Conservation (phyloP, 2,888 invertebrate genomes). For the Chaetogeoica ovagalla region DNA sequence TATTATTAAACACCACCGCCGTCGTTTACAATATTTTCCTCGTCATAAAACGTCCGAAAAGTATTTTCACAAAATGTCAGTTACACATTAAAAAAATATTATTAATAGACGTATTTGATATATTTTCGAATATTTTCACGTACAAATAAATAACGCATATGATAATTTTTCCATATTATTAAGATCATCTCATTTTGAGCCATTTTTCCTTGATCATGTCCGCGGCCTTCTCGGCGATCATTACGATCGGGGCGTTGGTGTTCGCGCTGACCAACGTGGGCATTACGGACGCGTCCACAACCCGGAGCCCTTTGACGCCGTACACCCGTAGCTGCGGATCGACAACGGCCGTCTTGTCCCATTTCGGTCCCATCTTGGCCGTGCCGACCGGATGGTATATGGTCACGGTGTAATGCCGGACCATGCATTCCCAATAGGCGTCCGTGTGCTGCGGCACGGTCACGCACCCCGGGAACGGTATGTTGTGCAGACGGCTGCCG, state of each 20-base stretch:
- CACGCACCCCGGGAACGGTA: constrained; percentile 77
- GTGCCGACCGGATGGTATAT: constrained; percentile 87
- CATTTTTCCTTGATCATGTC: constrained; percentile 85
- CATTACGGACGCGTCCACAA: constrained; percentile 85
- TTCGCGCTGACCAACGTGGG: constrained; percentile 83
- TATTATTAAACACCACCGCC: too few species aligned
- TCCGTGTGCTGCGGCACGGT: constrained; percentile 72
- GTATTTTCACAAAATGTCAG: too few species aligned
- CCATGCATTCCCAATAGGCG: constrained; percentile 85
- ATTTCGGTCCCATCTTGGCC: constrained; percentile 86
- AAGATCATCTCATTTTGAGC: constrained; percentile 58
- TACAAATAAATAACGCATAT: too few species aligned
- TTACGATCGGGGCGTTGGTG: constrained; percentile 83
- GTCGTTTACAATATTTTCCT: too few species aligned
- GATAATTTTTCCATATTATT: too few species aligned
- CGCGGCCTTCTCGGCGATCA: constrained; percentile 88
- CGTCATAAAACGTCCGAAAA: too few species aligned
- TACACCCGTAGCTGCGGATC: constrained; percentile 79
- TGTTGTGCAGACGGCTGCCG: constrained; percentile 71
- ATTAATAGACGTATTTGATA: too few species aligned
- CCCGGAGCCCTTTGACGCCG: constrained; percentile 76
- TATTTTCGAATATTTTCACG: too few species aligned
- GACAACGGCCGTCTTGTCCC: constrained; percentile 82
- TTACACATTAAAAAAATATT: not conserved
- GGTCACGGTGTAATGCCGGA: constrained; percentile 77